These are phyloP conservation scores for Psittacula echo DNA, from an alignment of 2,797 vertebrate species.

Conservation along the genomic window DNA sequence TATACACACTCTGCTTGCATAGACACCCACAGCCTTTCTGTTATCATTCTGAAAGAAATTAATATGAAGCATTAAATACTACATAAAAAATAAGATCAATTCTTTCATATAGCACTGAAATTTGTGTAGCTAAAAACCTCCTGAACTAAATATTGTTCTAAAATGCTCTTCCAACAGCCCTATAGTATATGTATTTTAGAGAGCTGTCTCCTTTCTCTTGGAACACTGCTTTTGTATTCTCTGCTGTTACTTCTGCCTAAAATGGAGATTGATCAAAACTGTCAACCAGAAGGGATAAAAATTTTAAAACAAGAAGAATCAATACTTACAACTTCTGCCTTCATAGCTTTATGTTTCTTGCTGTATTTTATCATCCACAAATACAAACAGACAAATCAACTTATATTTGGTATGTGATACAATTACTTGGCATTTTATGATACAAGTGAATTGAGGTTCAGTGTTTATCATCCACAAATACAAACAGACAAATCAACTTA, in stretches of 20 bases:
- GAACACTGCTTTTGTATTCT: background rate
- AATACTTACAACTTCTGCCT: background rate
- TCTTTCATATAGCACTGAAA: background rate
- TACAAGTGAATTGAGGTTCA: background rate
- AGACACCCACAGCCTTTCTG: background rate
- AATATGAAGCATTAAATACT: background rate
- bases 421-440: background rate
- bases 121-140: background rate
- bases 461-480: background rate
- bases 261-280: background rate
- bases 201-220: background rate
- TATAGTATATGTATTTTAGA: background rate
- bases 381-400: background rate
- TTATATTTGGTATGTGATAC: background rate
- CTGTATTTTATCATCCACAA: background rate
- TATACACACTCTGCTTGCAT: fast-evolving
- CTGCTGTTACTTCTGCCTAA: background rate
- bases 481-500: background rate
- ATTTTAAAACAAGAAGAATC: background rate
- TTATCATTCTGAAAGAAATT: background rate
- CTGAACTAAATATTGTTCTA: background rate
- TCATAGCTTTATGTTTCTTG: background rate
- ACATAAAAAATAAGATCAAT: background rate
- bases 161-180: background rate
- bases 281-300: background rate